Percentiles rank a stretch among this genome's conserved stretches.
These are phyloP conservation scores for Cydia fagiglandana DNA, from an alignment of 1,140 invertebrate genomes.

Conservation along the genomic window DNA sequence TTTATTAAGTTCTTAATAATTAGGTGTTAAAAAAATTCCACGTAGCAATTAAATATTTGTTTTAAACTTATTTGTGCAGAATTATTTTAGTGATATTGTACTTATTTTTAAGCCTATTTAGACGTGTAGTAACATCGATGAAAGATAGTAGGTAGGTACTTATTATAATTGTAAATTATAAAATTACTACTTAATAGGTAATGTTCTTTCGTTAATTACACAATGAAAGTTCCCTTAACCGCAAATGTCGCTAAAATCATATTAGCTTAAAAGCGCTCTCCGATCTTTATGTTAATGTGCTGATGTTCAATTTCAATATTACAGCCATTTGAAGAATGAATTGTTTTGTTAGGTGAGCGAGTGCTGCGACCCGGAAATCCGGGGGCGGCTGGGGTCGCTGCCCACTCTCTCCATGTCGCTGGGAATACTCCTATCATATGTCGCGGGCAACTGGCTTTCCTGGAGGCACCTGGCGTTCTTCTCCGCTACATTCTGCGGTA, in stretches of 20 bases:
- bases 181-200: too few relatives aligned
- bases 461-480: constrained; percentile 80
- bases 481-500: constrained; percentile 73
- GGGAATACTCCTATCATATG: constrained; percentile 82
- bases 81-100: background rate
- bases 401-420: constrained; percentile 82
- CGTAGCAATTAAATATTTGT: too few relatives aligned
- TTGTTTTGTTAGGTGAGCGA: constrained; percentile 80
- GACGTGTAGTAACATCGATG: too few relatives aligned
- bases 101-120: background rate
- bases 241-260: constrained; percentile 23
- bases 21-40: too few relatives aligned
- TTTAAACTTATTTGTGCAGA: too few relatives aligned
- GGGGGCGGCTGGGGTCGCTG: constrained; percentile 82
- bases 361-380: constrained; percentile 81
- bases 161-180: too few relatives aligned
- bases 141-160: too few relatives aligned
- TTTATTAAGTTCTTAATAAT: too few relatives aligned
- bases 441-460: constrained; percentile 79
- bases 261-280: constrained; percentile 23
- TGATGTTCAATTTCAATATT: constrained; percentile 19
- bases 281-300: constrained; percentile 27
- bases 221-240: background rate
- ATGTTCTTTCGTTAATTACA: constrained; percentile 13
- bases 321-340: background rate